Conservation (phyloP, 2,797 vertebrate species). For the Hypotaenidia philippensis region DNA sequence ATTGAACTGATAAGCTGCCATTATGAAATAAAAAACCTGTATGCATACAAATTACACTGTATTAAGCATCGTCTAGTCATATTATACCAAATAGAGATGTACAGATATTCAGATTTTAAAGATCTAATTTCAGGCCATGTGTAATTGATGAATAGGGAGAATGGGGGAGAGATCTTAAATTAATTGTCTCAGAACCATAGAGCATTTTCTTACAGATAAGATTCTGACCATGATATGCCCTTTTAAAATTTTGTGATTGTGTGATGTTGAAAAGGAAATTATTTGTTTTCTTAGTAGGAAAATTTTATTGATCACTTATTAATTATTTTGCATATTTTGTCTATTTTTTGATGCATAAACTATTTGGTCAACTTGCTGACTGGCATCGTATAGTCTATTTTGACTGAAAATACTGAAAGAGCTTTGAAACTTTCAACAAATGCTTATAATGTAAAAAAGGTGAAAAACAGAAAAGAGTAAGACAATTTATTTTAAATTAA, state of each 20-base stretch:
- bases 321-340: background rate
- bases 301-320: background rate
- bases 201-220: background rate
- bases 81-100: background rate
- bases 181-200: background rate
- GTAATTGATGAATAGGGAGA: background rate
- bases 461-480: background rate
- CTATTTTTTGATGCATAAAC: background rate
- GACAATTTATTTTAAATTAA: background rate
- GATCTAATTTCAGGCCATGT: background rate
- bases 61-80: background rate
- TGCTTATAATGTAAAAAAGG: background rate
- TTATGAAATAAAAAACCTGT: slow-evolving; percentile 29
- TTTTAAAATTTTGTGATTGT: background rate
- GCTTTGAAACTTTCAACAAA: background rate
- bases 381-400: background rate
- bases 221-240: background rate
- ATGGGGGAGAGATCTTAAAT: background rate
- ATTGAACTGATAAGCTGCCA: slow-evolving; percentile 12
- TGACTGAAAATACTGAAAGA: background rate
- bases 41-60: background rate
- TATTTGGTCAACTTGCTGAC: background rate
- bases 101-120: background rate
- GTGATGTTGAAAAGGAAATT: background rate
- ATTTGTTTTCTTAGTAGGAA: background rate